A percentile compares a stretch with the other conserved stretches of the same genome.
These are phyloP conservation scores for Bedellia somnulentella DNA, from an alignment of 2,888 invertebrate genomes.

Conservation along the genomic window DNA sequence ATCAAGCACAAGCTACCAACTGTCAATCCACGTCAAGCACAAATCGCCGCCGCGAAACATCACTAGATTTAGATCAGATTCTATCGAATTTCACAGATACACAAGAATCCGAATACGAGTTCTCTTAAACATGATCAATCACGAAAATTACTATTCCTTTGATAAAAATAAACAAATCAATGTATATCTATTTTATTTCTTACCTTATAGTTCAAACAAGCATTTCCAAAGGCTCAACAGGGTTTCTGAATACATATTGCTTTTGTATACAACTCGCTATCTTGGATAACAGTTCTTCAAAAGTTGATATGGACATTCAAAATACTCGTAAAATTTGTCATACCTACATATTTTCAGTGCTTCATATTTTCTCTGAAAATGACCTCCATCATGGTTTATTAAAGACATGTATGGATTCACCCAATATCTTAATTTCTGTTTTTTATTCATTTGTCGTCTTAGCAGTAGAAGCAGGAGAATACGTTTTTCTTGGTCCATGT, in stretches of 20 bases:
- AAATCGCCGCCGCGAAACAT: no score
- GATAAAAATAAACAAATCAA: not conserved
- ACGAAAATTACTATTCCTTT: slow-evolving; percentile 2
- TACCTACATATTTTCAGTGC: slow-evolving; percentile 9
- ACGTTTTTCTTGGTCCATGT: slow-evolving; percentile 11
- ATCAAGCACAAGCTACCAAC: no score
- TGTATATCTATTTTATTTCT: slow-evolving; percentile 1
- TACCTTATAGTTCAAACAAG: slow-evolving; percentile 8
- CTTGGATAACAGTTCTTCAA: slow-evolving; percentile 11
- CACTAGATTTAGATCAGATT: no score
- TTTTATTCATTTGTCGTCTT: slow-evolving; percentile 10
- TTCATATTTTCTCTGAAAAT: slow-evolving; percentile 12
- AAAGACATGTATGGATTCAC: slow-evolving; percentile 7
- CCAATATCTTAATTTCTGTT: slow-evolving; percentile 8
- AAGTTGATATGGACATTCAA: slow-evolving; percentile 10
- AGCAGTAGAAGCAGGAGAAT: slow-evolving; percentile 8
- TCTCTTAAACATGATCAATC: slow-evolving; percentile 6
- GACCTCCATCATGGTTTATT: slow-evolving; percentile 10
- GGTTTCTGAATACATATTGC: slow-evolving; percentile 12
- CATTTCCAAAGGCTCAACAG: slow-evolving; percentile 9
- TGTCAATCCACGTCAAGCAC: no score
- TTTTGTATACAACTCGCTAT: slow-evolving; percentile 13
- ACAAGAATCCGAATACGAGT: slow-evolving; percentile 9
- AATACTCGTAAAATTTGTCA: slow-evolving; percentile 5
- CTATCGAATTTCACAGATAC: no score